Percentiles rank a stretch among this genome's conserved stretches.
Evolutionary conservation across 2,113 vertebrate genomes (phyloP).

Genomic region (Stegostoma tigrinum): DNA sequence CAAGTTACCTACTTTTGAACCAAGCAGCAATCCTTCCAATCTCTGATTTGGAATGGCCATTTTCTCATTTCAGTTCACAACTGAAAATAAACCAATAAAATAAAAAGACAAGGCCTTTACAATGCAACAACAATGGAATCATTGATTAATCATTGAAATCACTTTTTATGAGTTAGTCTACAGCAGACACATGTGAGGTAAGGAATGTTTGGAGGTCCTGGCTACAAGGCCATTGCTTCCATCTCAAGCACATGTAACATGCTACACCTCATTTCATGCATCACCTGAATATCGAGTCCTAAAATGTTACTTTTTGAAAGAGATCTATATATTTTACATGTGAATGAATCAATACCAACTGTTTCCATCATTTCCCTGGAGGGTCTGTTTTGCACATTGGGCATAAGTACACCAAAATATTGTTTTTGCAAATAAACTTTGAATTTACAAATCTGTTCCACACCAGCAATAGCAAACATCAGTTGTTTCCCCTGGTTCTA

Average conservation of each 20-base stretch:
- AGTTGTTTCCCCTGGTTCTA: too few relatives aligned
- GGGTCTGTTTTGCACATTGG: neutral
- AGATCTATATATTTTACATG: neutral
- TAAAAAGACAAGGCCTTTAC: too few relatives aligned
- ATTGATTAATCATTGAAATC: neutral
- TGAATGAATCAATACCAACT: neutral
- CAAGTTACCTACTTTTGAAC: too few relatives aligned
- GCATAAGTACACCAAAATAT: neutral
- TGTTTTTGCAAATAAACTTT: neutral
- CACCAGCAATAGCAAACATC: too few relatives aligned
- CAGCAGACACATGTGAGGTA: neutral
- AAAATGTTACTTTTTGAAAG: neutral
- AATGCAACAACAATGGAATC: neutral
- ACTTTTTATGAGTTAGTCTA: neutral
- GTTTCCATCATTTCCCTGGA: neutral
- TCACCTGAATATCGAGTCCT: neutral
- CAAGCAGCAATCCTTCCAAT: too few relatives aligned
- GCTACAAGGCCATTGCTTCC: neutral
- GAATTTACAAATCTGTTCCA: too few relatives aligned
- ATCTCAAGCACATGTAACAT: neutral
- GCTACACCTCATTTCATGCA: neutral
- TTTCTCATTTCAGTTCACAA: too few relatives aligned
- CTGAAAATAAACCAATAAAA: too few relatives aligned
- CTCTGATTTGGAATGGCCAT: too few relatives aligned
- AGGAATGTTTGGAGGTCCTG: neutral